A percentile compares a stretch with the other conserved stretches of the same genome.
These are phyloP conservation scores for Numenius arquata DNA, from an alignment of 2,113 vertebrate species.

Conservation along the genomic window DNA sequence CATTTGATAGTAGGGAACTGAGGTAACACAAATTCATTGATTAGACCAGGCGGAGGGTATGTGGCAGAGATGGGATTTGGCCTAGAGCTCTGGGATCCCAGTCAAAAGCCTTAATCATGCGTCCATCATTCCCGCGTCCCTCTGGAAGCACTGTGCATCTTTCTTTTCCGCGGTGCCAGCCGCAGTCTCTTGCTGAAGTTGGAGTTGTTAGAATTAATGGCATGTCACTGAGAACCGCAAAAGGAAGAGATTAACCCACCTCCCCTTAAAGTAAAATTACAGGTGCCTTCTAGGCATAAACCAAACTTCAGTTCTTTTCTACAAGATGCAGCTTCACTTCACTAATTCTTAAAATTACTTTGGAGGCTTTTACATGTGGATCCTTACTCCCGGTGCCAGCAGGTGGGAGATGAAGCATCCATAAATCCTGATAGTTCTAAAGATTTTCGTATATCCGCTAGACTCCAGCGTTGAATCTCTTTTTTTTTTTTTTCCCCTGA, in stretches of 20 bases:
- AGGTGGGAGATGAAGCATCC: conserved; percentile 24
- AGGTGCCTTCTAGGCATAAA: conserved; percentile 16
- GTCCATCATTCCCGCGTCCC: neutral
- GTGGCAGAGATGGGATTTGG: neutral
- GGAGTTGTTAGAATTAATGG: neutral
- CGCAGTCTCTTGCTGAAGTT: neutral
- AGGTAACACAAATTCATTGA: neutral
- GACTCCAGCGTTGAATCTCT: neutral
- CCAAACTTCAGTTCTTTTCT: conserved; percentile 10
- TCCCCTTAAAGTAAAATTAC: conserved; percentile 13
- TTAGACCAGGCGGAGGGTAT: neutral
- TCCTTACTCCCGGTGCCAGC: neutral
- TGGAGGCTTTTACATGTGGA: neutral
- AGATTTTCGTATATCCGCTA: conserved; percentile 25
- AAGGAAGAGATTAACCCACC: conserved; percentile 7
- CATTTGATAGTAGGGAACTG: neutral
- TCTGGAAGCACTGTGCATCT: neutral
- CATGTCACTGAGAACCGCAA: neutral
- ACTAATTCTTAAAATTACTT: conserved; percentile 60
- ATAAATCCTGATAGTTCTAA: conserved; percentile 34
- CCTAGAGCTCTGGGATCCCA: neutral
- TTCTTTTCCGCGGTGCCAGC: rapidly evolving
- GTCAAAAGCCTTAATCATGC: neutral
- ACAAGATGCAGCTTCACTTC: conserved; percentile 22
- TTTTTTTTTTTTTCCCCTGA: neutral